A percentile compares a stretch with the other conserved stretches of the same genome.
phyloP scores from a whole-genome alignment of 2,888 invertebrate species.

The Mythimna impura region DNA sequence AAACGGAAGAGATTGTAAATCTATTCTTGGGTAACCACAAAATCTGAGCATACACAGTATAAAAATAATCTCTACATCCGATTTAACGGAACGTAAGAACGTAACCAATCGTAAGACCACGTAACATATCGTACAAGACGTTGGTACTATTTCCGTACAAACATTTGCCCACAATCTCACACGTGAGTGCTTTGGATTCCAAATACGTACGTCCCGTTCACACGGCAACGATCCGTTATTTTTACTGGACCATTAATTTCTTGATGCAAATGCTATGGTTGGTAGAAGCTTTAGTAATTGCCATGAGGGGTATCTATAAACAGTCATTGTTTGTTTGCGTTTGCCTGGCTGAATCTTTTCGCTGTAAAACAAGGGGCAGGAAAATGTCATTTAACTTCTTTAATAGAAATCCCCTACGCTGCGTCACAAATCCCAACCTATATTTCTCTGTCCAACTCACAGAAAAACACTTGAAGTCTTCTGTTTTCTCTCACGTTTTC shows the following conservation, averaged over 20 bases:
- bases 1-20: conserved; percentile 30
- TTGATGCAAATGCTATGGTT: conserved; percentile 31
- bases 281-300: conserved; percentile 14
- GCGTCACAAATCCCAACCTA: not conserved
- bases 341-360: not conserved
- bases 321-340: not conserved
- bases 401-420: not conserved
- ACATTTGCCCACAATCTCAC: conserved; percentile 42
- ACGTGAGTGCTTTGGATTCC: conserved; percentile 17
- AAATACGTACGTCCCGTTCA: conserved; percentile 27
- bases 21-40: conserved; percentile 27
- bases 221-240: conserved; percentile 21
- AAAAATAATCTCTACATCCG: conserved; percentile 41
- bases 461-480: not conserved
- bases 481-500: not conserved
- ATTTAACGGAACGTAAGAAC: conserved; percentile 32
- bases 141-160: conserved; percentile 47
- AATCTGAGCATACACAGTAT: conserved; percentile 18
- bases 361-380: not conserved
- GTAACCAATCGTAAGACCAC: conserved; percentile 49
- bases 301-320: conserved; percentile 17
- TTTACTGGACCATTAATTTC: conserved; percentile 39
- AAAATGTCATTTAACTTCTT: not conserved
- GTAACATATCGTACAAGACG: conserved; percentile 46
- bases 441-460: not conserved